These are phyloP conservation scores for Frieseomelitta varia DNA, from an alignment of 1,140 invertebrate genomes.

Conservation along the genomic window DNA sequence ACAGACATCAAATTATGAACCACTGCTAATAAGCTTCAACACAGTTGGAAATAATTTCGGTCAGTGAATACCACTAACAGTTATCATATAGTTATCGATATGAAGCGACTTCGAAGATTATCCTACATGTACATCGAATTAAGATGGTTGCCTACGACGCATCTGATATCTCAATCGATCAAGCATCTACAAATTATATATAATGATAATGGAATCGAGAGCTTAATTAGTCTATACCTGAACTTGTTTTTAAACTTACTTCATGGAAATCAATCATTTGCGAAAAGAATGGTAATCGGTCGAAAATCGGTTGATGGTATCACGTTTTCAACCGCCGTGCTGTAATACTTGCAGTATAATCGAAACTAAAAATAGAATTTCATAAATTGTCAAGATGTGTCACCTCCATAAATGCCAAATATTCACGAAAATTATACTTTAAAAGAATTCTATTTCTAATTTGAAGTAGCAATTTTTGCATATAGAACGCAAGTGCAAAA, in stretches of 20 bases:
- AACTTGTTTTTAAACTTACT: background rate
- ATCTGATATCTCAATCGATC: conserved; percentile 24
- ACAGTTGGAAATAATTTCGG: background rate
- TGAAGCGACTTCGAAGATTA: background rate
- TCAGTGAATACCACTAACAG: background rate
- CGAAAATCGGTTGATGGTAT: background rate
- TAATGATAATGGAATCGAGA: conserved; percentile 2
- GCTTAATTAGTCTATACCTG: background rate
- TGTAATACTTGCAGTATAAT: conserved; percentile 26
- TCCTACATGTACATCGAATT: background rate
- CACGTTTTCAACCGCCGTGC: conserved; percentile 7
- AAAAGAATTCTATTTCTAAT: background rate
- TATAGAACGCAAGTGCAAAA: background rate
- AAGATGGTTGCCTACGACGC: background rate
- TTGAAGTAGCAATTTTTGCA: background rate
- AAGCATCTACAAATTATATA: conserved; percentile 1
- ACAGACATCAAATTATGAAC: background rate
- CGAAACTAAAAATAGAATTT: conserved; percentile 49
- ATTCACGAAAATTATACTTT: background rate
- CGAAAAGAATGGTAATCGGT: background rate
- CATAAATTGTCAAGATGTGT: conserved; percentile 35
- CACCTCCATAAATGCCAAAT: background rate
- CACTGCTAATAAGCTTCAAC: background rate
- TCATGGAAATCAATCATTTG: background rate
- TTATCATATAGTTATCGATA: too few species aligned